These are phyloP conservation scores for Heteractis magnifica DNA, from an alignment of 92 coral and sea anemone species.

Conservation along the genomic window DNA sequence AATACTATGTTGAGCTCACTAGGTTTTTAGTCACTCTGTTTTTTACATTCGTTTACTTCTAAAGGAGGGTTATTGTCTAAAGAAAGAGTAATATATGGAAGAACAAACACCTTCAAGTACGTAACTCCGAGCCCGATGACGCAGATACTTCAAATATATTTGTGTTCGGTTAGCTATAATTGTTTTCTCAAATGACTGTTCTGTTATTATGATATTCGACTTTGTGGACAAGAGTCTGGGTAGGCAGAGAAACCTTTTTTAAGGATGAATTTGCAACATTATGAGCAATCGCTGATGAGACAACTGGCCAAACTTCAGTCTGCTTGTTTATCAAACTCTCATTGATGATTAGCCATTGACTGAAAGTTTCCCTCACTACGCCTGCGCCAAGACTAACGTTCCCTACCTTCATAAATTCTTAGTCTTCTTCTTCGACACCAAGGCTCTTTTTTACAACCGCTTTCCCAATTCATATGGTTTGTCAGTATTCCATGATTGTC, in stretches of 20 bases:
- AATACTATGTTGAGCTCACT: background rate
- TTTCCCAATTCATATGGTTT: too few species aligned
- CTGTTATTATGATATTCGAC: background rate
- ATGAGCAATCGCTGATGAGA: too few species aligned
- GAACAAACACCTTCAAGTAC: slow-evolving; percentile 3
- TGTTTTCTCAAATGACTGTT: background rate
- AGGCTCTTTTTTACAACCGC: too few species aligned
- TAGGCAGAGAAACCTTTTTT: background rate
- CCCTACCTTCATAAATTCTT: background rate
- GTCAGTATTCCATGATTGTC: too few species aligned
- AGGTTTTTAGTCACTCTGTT: background rate
- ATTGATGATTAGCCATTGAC: background rate
- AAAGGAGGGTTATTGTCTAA: slow-evolving; percentile 4
- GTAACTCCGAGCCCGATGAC: background rate
- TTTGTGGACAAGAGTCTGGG: background rate
- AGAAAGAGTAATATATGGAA: background rate
- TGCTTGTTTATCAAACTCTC: background rate
- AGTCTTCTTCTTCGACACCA: too few species aligned
- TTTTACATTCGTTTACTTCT: background rate
- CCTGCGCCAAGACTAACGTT: background rate
- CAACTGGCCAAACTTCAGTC: background rate
- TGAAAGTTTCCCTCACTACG: background rate
- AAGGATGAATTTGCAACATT: background rate
- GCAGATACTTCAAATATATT: slow-evolving; percentile 5
- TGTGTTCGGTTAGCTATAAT: background rate